These are phyloP conservation scores for Philereme vetulata DNA, from an alignment of 2,888 invertebrate genomes.

Conservation along the genomic window DNA sequence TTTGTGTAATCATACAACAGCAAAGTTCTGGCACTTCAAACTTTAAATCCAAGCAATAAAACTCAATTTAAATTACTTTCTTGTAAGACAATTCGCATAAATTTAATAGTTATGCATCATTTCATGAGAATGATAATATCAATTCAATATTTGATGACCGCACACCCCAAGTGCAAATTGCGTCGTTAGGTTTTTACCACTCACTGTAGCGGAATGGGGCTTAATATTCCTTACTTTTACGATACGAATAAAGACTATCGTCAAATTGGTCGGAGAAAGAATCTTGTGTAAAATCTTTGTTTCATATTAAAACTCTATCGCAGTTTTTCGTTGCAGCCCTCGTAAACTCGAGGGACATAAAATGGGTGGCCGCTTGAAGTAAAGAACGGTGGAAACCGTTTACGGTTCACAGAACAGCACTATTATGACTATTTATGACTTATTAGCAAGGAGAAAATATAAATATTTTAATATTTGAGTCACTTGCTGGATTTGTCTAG, in stretches of 20 bases:
- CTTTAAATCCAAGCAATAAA: slow-evolving; percentile 10
- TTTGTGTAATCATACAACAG: slow-evolving; percentile 1
- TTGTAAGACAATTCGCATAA: slow-evolving; percentile 16
- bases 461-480: too few species aligned
- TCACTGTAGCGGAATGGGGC: slow-evolving; percentile 33
- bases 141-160: slow-evolving; percentile 31
- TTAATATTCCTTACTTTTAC: slow-evolving; percentile 43
- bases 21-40: slow-evolving; percentile 7
- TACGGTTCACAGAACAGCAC: slow-evolving; percentile 6
- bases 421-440: slow-evolving; percentile 7
- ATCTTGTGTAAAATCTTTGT: slow-evolving; percentile 38
- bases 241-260: slow-evolving; percentile 37
- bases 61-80: slow-evolving; percentile 5
- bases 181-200: slow-evolving; percentile 44
- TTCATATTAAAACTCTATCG: slow-evolving; percentile 51
- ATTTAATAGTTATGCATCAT: slow-evolving; percentile 9
- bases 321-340: slow-evolving; percentile 45
- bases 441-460: not conserved
- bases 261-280: slow-evolving; percentile 21
- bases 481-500: too few species aligned
- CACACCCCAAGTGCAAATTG: slow-evolving; percentile 36
- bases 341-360: slow-evolving; percentile 51
- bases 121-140: slow-evolving; percentile 20
- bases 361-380: slow-evolving; percentile 40
- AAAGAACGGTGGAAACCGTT: slow-evolving; percentile 21